A percentile compares a stretch with the other conserved stretches of the same genome.
Evolutionary conservation across 2,888 invertebrate species (phyloP).

Genomic region (Apantesis nais): DNA sequence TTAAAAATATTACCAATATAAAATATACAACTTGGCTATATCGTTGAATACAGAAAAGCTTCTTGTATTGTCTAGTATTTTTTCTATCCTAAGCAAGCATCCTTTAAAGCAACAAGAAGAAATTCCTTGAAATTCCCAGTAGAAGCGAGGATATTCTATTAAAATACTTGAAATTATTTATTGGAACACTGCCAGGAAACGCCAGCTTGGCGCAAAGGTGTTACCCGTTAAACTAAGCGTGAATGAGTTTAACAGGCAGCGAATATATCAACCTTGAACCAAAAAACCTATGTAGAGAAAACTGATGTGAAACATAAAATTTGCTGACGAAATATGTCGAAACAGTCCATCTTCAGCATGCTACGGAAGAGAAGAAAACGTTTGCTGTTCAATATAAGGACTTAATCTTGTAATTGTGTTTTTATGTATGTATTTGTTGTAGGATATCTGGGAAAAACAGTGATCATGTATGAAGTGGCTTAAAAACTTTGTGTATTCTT

Average conservation of each 20-base stretch:
- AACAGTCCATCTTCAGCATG: background rate
- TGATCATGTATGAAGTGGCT: background rate
- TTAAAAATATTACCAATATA: no score
- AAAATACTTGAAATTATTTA: background rate
- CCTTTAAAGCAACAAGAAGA: background rate
- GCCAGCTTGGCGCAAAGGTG: background rate
- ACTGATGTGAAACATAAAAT: background rate
- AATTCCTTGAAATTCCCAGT: background rate
- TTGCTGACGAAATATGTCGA: background rate
- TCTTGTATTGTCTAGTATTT: background rate
- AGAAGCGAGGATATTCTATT: background rate
- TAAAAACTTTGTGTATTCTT: no score
- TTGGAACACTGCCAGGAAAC: background rate
- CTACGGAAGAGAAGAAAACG: background rate
- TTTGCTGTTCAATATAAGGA: background rate
- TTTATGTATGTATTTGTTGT: background rate
- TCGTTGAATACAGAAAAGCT: no score
- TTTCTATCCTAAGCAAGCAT: background rate
- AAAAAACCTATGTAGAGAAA: background rate
- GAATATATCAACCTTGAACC: background rate
- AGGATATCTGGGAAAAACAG: background rate
- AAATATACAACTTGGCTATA: no score
- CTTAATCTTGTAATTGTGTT: background rate
- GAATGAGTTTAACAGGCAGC: background rate
- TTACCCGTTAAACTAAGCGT: slow-evolving; percentile 1